Evolutionary conservation across 2,113 vertebrate species (phyloP), one percentile per base, ranked within the genome.

Genomic region (Donacobius atricapilla): DNA sequence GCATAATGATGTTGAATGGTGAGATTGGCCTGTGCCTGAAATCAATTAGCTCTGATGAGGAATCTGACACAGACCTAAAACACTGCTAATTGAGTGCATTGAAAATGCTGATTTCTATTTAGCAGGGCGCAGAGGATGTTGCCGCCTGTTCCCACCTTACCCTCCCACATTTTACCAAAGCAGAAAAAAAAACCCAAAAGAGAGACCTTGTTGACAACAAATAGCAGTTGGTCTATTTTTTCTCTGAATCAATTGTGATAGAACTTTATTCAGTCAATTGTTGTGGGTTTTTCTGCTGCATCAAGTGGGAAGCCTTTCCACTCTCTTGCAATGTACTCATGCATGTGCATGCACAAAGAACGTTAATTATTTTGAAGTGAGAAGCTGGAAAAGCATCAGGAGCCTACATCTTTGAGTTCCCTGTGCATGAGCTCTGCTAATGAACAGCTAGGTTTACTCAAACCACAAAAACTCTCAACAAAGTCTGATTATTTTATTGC

Each of bases 11-110:
- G 72, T 64, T 89, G 70, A 85, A 45, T 89, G 61, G 85, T 71
- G 72, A 92, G 79, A 93, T 65, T 93, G 83, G 88, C 72, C 72
- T 90, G 56, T 75, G 92, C 86, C 93, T 96, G 94, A 92, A 94
- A 87, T 96, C 92, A 89, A 0, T 95, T 94, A 92, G 69, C 77
- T 68, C n/a, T 93, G 92, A 93, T 94, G 93, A 84, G 58, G 37
- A 89, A 63, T 79, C 79, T 94, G 94, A 95, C 44, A 83, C 54
- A 92, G 56, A 81, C 71, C 64, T 83, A 81, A 93, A 92, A 47
- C 82, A 70, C 28, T 56, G 64, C 51, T 94, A 97, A 93, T 88
- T 93, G 79, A 88, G 58, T 78, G 58, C n/a, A 44, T 63, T 83
- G 71, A 75, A 93, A 93, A 88, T 86, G 68, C 64, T 68, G 82